Evolutionary conservation across 2,888 invertebrate species (phyloP).

Genomic region (Boloria euphrosyne): DNA sequence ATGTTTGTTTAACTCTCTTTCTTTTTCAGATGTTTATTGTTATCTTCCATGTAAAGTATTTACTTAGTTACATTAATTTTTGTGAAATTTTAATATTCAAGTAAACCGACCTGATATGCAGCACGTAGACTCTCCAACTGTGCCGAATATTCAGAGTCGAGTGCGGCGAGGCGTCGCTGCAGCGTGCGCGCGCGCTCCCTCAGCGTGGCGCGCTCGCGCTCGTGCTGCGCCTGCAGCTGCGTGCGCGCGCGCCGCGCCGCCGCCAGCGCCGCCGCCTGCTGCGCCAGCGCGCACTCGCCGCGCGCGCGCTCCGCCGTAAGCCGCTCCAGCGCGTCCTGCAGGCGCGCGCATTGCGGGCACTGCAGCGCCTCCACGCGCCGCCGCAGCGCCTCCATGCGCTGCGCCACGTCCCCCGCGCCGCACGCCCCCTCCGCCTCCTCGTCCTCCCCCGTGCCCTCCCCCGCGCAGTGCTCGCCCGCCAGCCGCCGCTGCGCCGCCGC

Average conservation of each 20-base stretch:
- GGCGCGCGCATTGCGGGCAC: slow-evolving; percentile 78
- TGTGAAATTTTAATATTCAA: background rate
- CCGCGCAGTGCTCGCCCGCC: slow-evolving; percentile 47
- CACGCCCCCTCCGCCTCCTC: slow-evolving; percentile 28
- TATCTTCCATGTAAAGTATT: too few species aligned
- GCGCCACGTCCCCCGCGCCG: slow-evolving; percentile 47
- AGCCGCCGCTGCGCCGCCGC: slow-evolving; percentile 67
- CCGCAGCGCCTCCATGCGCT: slow-evolving; percentile 72
- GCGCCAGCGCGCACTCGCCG: slow-evolving; percentile 68
- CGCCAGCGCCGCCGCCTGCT: slow-evolving; percentile 71
- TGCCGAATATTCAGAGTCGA: slow-evolving; percentile 92
- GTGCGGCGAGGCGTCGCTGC: slow-evolving; percentile 86
- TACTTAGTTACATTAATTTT: too few species aligned
- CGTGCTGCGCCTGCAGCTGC: slow-evolving; percentile 73
- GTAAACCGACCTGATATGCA: slow-evolving; percentile 82
- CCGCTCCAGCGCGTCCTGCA: slow-evolving; percentile 79
- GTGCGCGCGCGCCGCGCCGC: slow-evolving; percentile 74
- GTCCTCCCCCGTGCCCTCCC: slow-evolving; percentile 28
- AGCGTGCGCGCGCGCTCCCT: slow-evolving; percentile 87
- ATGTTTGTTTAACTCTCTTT: too few species aligned
- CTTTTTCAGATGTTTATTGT: too few species aligned
- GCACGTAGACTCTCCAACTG: slow-evolving; percentile 91
- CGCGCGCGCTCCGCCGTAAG: slow-evolving; percentile 67
- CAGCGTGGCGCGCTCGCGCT: slow-evolving; percentile 83
- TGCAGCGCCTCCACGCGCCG: slow-evolving; percentile 76